Evolutionary conservation across 1,140 invertebrate genomes (phyloP).

Genomic region (Lepidurus apus): DNA sequence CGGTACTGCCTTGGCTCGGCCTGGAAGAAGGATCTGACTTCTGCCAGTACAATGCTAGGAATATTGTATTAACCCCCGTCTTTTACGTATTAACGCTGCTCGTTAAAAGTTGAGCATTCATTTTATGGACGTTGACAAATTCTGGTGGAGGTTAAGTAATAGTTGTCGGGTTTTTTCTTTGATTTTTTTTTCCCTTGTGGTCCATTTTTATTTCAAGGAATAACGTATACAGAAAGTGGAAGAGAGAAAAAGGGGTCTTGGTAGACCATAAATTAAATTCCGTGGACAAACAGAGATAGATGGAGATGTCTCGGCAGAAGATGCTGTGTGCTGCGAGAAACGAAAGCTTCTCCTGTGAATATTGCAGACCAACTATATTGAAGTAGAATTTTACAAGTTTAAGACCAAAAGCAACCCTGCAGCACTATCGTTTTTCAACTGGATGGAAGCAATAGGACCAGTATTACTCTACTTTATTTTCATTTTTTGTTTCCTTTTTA

Average conservation of each 20-base stretch:
- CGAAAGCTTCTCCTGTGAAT: background rate
- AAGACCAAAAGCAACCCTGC: background rate
- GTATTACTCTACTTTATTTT: background rate
- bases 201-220: background rate
- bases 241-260: background rate
- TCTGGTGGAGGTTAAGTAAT: background rate
- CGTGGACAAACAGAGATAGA: conserved; percentile 21
- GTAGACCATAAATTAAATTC: conserved; percentile 7
- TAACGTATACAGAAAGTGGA: background rate
- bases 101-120: background rate
- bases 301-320: conserved; percentile 15
- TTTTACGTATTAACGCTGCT: background rate
- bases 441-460: background rate
- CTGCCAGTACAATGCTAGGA: background rate
- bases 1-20: background rate
- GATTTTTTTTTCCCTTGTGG: too few relatives aligned
- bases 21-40: background rate
- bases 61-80: background rate
- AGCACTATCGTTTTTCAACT: background rate
- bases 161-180: background rate
- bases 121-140: background rate
- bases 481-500: background rate
- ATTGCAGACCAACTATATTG: background rate
- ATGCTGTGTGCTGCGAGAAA: background rate
- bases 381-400: background rate